Evolutionary conservation across 2,888 invertebrate genomes (phyloP), one percentile per base, ranked within the genome.

Genomic region (Drosophila recens): DNA sequence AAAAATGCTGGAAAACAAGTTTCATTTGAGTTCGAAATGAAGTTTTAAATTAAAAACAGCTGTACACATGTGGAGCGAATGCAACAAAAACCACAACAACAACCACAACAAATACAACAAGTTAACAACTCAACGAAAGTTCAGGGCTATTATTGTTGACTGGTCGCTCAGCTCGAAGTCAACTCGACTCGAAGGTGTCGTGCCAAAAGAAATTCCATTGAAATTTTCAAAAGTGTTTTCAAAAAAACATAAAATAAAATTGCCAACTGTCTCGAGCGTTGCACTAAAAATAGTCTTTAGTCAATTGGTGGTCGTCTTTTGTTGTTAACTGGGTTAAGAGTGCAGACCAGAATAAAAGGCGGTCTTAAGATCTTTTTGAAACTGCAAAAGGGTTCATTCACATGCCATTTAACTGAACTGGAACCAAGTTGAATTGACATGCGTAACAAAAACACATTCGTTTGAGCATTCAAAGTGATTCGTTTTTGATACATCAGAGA

Each of bases 41-140:
- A 82, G 75, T 82, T 82, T 80, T 72, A 75, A 79, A 75, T 75
- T 67, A 57, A 68, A 75, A 79, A 82, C 75, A 81, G 79, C 79
- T 77, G 77, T 77, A 70, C 79, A 70, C 79, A 77, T 77, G 79
- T 74, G 66, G 63, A 77, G 62, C 75, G 79, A 58, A 64, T 69
- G 61, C 69, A 74, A 51, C 33, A n/a, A n/a, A n/a, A n/a, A n/a
- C n/a, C n/a, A n/a, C n/a, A n/a, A n/a, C n/a, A n/a, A n/a, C n/a
- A n/a, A n/a, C n/a, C n/a, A n/a, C n/a, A 46, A 63, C 45, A 59
- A 38, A 45, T 45, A 36, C 45, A 43, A 57, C 52, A 74, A 79
- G 42, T 77, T 77, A 77, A 75, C 63, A 75, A 67, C 65, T 75
- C 65, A 80, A 69, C 77, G 72, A 79, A 79, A 79, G 79, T 79